Base-by-base conservation (phyloP, 2,113 vertebrate genomes). In the Cettia cetti region DNA sequence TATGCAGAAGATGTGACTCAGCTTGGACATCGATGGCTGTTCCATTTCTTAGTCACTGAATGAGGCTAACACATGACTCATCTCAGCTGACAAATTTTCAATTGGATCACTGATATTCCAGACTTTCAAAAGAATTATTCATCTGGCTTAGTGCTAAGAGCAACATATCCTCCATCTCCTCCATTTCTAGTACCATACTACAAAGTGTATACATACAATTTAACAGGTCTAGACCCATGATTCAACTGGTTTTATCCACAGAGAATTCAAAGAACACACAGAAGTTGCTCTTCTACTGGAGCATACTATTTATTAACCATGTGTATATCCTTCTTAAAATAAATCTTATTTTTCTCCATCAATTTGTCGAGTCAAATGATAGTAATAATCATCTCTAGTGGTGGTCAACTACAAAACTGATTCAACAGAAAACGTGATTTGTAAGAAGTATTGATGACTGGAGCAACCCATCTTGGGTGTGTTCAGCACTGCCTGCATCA, bases 61-160 rank as follows among this genome's bases (percentile, higher is more conserved):
- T 85, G 89, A 95, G 86, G 81, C 91, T 89, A 96, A 87, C 91
- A 79, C 76, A 95, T 97, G 96, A 97, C 88, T 97, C 97, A 97
- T 95, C 85, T 94, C 92, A 94, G 89, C 92, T 85, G 86, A 94
- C 90, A 94, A 83, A 82, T 92, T 77, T 94, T 95, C 91, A 88
- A 68, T 80, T 91, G 83, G 76, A 96, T 96, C 85, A 86, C 45
- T 95, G 96, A 93, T 95, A 96, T 94, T 93, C 87, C 78, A 92
- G 61, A 92, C 69, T 87, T 95, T 95, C 72, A 86, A 61, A 89
- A 84, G 80, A 89, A 92, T 90, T 93, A 90, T 90, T 95, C 76
- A 89, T 76, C 52, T 86, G 42, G 2, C 30, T 90, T 49, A 54
- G 69, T 11, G 49, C 72, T 94, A 92, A 86, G 3, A 77, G 82